Conservation (phyloP, 1,140 invertebrate genomes). For the Diorhabda sublineata region DNA sequence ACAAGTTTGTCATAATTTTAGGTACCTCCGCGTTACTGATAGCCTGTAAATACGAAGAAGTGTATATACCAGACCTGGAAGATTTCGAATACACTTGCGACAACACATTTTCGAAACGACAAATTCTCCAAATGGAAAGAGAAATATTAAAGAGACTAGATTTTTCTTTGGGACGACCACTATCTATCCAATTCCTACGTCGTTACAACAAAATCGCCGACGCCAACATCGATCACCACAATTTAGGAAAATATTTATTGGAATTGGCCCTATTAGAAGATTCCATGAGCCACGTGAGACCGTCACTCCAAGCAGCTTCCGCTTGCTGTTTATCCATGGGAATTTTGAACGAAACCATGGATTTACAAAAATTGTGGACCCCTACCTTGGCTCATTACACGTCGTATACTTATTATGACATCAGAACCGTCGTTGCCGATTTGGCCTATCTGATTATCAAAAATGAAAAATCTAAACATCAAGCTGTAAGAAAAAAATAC, state of each 20-base stretch:
- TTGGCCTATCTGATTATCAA: slow-evolving; percentile 47
- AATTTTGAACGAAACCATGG: slow-evolving; percentile 44
- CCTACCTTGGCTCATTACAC: slow-evolving; percentile 49
- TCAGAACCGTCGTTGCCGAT: slow-evolving; percentile 46
- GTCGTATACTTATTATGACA: slow-evolving; percentile 47
- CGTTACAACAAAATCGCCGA: slow-evolving; percentile 60
- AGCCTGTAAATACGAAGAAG: slow-evolving; percentile 94
- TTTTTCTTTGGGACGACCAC: slow-evolving; percentile 78
- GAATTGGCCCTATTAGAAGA: slow-evolving; percentile 84
- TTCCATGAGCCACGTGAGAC: slow-evolving; percentile 71
- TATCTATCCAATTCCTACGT: slow-evolving; percentile 84
- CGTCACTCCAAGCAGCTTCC: slow-evolving; percentile 76
- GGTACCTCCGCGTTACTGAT: slow-evolving; percentile 81
- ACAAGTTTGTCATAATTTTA: not conserved
- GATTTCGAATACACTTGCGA: slow-evolving; percentile 94
- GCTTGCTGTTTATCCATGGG: slow-evolving; percentile 64
- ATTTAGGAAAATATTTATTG: slow-evolving; percentile 73
- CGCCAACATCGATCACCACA: slow-evolving; percentile 43
- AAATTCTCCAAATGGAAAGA: slow-evolving; percentile 67
- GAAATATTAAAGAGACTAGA: slow-evolving; percentile 70
- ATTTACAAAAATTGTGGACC: slow-evolving; percentile 48
- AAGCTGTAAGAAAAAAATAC: slow-evolving; percentile 52
- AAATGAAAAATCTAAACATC: slow-evolving; percentile 48
- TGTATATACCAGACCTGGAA: slow-evolving; percentile 78
- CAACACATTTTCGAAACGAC: slow-evolving; percentile 52